Evolutionary conservation across 37 sponge, comb jelly and placozoan genomes (phyloP), one percentile per base, ranked within the genome.

Genomic region (Halichondria panicea): DNA sequence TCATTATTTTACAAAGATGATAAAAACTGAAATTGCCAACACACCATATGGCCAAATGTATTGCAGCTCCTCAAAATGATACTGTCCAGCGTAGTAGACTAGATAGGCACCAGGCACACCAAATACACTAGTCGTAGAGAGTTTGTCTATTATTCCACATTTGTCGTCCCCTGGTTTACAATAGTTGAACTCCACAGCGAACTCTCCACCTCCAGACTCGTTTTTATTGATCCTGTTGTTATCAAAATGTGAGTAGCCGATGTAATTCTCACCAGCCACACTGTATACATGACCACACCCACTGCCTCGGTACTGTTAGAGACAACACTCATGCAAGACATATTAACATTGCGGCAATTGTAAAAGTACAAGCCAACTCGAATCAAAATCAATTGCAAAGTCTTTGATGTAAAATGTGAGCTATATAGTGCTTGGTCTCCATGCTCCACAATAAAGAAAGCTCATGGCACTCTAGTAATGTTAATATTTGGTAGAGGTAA

Each of bases 171-270:
- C 31, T n/a, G 62, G 30, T 60, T 28, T 27, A 9, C 31, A 28
- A 60, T 27, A 60, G 62, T 9, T 28, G 31, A 60, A 60, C 62
- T 60, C 62, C 31, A 60, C 31, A 60, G 25, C 25, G 19, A 60
- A 28, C 25, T 24, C 62, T 28, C 62, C 62, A 28, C 62, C 62
- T 60, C 62, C 62, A n/a, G 62, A 48, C 15, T 48, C 15, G 15
- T 15, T 15, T 18, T 11, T 48, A 11, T 11, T 18, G 13, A 48
- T 15, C 52, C 13, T 18, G 52, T 48, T 48, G 52, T 15, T 48
- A 18, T 11, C 52, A 48, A 48, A 48, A 15, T 11, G 11, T 15
- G 52, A 48, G 52, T 48, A 18, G 52, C 15, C 11, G 11, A 48
- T 48, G 11, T 48, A 11, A 48, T 18, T 48, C 15, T 48, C 15